Evolutionary conservation across 2,888 invertebrate species (phyloP).

Genomic region (Drosophila mulleri): DNA sequence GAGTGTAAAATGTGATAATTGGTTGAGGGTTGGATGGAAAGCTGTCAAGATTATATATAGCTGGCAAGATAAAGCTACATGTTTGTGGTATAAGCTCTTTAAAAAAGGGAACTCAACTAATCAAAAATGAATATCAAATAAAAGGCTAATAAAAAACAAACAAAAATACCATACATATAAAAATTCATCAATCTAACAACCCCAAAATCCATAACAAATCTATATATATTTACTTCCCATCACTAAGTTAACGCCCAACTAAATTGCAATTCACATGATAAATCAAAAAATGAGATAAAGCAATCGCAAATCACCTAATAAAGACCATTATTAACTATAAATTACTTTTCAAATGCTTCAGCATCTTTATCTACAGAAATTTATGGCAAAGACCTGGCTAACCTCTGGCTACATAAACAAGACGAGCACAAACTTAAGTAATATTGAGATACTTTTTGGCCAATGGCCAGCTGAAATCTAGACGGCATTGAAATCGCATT

Average conservation of each 20-base stretch:
- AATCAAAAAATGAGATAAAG: background rate
- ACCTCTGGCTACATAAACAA: conserved; percentile 31
- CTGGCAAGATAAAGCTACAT: too few relatives aligned
- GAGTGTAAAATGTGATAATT: conserved; percentile 17
- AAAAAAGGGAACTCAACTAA: too few relatives aligned
- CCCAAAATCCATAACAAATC: background rate
- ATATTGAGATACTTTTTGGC: conserved; percentile 62
- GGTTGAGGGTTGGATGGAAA: background rate
- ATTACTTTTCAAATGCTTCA: background rate
- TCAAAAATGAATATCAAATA: too few relatives aligned
- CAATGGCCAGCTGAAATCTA: conserved; percentile 51
- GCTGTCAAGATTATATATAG: background rate
- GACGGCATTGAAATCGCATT: conserved; percentile 69
- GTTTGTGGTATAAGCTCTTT: background rate
- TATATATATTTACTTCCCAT: too few relatives aligned
- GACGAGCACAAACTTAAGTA: conserved; percentile 46
- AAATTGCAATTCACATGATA: background rate
- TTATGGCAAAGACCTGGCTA: conserved; percentile 49
- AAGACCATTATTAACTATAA: conserved; percentile 7
- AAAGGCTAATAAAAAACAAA: too few relatives aligned
- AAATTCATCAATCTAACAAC: too few relatives aligned
- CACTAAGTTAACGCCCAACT: background rate
- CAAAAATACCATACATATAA: too few relatives aligned
- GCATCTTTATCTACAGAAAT: conserved; percentile 28
- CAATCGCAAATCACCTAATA: conserved; percentile 8